Evolutionary conservation across 2,797 vertebrate genomes (phyloP), one percentile per base, ranked within the genome.

Genomic region (Gymnoscopelus microlampas): DNA sequence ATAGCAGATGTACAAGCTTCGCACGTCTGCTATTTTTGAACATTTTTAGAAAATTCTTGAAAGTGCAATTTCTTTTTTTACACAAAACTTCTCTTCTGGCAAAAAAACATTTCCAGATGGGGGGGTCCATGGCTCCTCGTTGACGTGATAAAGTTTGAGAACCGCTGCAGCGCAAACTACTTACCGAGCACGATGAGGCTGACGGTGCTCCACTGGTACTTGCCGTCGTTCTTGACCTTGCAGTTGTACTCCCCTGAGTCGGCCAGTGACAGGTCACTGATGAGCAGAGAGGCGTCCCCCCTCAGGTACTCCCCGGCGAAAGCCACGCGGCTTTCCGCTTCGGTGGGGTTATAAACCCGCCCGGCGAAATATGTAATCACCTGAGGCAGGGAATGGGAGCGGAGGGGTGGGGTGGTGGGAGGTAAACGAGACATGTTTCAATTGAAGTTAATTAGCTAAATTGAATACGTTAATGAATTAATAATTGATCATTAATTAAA

Each of bases 171-270:
- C 3, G 3, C 3, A 2, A 26, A 3, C 26, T 2, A 29, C 91
- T 89, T 90, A 98, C 96, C 93, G 61, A 97, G 90, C 50, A 98
- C 96, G 68, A 95, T 94, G 80, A 98, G 93, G 79, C 88, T 94
- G 86, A 98, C 94, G 10, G 88, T 93, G 78, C 90, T 94, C 97
- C 96, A 97, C 61, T 94, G 89, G 4, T 97, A 98, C 68, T 94
- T 94, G 3, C 94, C 95, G 0, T 94, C 95, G 0, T 95, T 97
- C 85, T 98, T 98, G 71, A 98, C 97, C 91, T 98, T 98, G 82
- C 97, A 98, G 60, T 92, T 97, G 89, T 98, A 98, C 59, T 94
- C 93, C 51, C 96, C 96, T 0, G 97, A 96, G 19, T 98, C 97
- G 0, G 91, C 93, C 67, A 96, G 93, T 76, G 94, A 92, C 87